Conservation (phyloP, 2,113 vertebrate genomes). For the Muscicapa adusta region DNA sequence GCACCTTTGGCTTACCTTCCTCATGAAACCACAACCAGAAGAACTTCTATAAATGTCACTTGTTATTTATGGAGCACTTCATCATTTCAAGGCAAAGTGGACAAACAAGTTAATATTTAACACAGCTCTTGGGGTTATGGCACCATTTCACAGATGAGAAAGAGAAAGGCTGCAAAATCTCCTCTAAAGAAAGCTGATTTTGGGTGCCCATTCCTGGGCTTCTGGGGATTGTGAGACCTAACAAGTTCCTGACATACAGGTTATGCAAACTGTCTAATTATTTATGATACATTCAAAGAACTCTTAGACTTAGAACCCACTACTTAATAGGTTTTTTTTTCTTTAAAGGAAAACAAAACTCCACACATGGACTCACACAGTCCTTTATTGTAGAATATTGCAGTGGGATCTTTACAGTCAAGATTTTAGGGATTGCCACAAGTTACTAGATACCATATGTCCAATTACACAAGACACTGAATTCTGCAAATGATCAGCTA, state of each 20-base stretch:
- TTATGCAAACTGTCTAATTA: background rate
- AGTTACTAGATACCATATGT: background rate
- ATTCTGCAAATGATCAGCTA: background rate
- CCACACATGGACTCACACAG: background rate
- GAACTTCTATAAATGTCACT: background rate
- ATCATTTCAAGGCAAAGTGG: background rate
- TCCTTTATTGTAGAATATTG: background rate
- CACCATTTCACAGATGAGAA: background rate
- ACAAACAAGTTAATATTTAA: slow-evolving; percentile 11
- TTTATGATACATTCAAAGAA: background rate
- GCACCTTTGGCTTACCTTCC: background rate
- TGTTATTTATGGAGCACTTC: background rate
- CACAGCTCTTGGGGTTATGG: background rate
- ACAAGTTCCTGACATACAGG: background rate
- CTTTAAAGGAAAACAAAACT: background rate
- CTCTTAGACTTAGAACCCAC: background rate
- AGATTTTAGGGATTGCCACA: background rate
- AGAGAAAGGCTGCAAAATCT: background rate
- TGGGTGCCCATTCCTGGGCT: background rate
- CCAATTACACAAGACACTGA: background rate
- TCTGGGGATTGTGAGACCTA: background rate
- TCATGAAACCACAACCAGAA: background rate
- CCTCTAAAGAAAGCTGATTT: background rate
- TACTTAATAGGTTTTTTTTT: background rate
- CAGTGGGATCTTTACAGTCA: background rate